A percentile compares a stretch with the other conserved stretches of the same genome.
Conservation (phyloP, 2,113 vertebrate species). For the Rhinoptilus africanus region DNA sequence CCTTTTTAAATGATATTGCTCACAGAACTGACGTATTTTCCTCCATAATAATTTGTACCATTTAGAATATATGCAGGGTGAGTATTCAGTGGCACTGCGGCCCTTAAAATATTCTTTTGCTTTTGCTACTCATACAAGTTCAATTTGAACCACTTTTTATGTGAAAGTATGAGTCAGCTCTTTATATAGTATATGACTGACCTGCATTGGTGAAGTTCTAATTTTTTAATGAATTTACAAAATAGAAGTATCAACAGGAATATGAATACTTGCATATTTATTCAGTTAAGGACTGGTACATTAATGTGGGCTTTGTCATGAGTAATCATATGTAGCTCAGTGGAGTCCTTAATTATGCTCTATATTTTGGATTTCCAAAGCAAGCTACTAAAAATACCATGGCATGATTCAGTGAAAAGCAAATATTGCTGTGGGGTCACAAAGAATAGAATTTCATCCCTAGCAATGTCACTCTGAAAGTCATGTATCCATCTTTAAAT, state of each 20-base stretch:
- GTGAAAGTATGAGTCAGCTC: constrained; percentile 21
- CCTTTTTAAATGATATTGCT: not conserved
- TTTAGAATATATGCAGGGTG: not conserved
- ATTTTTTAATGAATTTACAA: constrained; percentile 53
- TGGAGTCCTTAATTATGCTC: constrained; percentile 45
- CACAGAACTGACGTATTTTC: not conserved
- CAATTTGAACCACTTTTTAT: not conserved
- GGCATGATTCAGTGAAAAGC: not conserved
- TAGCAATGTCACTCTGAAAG: not conserved
- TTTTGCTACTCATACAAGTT: not conserved
- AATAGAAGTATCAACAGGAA: constrained; percentile 56
- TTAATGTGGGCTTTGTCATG: constrained; percentile 50
- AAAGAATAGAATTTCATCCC: not conserved
- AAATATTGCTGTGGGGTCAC: not conserved
- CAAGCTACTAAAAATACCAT: not conserved
- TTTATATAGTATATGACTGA: not conserved
- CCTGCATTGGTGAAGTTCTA: constrained; percentile 44
- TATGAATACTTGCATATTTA: constrained; percentile 67
- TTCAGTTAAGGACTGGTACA: constrained; percentile 28
- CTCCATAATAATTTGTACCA: not conserved
- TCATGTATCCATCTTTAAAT: not conserved
- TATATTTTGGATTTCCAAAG: not conserved
- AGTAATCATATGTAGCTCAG: constrained; percentile 9
- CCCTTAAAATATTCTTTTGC: constrained; percentile 12
- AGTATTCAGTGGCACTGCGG: not conserved